Evolutionary conservation across 2,797 vertebrate genomes (phyloP).

Genomic region (Arremon aurantiirostris): DNA sequence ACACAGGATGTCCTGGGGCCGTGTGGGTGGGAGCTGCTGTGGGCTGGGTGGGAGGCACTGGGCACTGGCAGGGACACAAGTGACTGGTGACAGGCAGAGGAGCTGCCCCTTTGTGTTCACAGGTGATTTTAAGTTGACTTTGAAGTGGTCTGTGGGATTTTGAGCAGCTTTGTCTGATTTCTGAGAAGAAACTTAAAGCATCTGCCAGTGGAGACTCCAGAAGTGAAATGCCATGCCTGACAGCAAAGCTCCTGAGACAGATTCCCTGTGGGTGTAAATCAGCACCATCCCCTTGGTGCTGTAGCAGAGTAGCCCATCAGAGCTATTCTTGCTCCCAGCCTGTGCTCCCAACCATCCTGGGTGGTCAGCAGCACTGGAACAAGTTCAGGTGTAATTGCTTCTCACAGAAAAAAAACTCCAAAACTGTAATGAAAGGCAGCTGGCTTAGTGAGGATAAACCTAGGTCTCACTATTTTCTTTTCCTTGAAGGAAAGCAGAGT

Average conservation of each 20-base stretch:
- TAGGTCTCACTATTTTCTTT: background rate
- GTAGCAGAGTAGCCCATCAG: too few relatives aligned
- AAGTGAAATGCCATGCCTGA: background rate
- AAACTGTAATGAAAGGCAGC: background rate
- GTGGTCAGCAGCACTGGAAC: background rate
- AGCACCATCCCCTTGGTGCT: background rate
- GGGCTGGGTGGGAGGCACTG: background rate
- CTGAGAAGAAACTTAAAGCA: background rate
- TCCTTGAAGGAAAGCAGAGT: slow-evolving; percentile 21
- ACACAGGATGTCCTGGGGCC: accelerated
- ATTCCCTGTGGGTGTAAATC: background rate
- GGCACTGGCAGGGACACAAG: background rate
- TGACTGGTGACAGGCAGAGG: background rate
- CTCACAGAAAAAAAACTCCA: background rate
- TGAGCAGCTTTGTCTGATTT: background rate
- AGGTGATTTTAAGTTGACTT: background rate
- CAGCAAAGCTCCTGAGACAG: background rate
- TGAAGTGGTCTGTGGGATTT: background rate
- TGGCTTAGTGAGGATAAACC: background rate
- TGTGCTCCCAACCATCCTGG: accelerated
- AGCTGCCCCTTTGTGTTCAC: background rate
- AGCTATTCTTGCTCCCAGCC: background rate
- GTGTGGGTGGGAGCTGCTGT: background rate
- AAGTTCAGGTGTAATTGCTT: slow-evolving; percentile 31
- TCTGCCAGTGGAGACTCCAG: background rate